Conservation (phyloP, 2,113 vertebrate genomes). For the Megalops atlanticus region DNA sequence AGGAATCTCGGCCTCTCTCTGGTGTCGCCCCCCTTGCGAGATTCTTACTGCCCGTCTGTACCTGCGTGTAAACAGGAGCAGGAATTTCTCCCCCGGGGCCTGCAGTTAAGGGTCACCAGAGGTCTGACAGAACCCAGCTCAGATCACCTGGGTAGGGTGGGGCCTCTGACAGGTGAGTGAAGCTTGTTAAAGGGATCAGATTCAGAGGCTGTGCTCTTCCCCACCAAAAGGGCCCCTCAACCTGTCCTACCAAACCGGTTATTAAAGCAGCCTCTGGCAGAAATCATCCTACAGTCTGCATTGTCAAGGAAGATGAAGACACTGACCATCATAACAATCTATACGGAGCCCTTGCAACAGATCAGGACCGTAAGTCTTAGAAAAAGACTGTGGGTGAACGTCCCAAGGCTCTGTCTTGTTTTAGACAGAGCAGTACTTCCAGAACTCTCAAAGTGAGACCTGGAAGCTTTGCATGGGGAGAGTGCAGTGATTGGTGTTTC, state of each 20-base stretch:
- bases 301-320: background rate
- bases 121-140: constrained; percentile 41
- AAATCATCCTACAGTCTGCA: background rate
- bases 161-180: constrained; percentile 9
- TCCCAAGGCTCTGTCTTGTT: too few relatives aligned
- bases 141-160: constrained; percentile 21
- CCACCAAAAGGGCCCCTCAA: constrained; percentile 31
- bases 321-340: background rate
- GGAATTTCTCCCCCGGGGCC: constrained; percentile 52
- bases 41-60: constrained; percentile 21
- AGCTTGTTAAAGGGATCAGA: background rate
- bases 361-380: too few relatives aligned
- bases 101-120: constrained; percentile 35
- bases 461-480: too few relatives aligned
- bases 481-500: background rate
- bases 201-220: background rate
- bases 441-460: background rate
- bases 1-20: constrained; percentile 35
- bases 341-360: too few relatives aligned
- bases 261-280: too few relatives aligned
- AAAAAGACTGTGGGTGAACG: too few relatives aligned
- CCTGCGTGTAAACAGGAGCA: constrained; percentile 19
- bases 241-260: constrained; percentile 40
- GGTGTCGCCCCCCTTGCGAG: constrained; percentile 19
- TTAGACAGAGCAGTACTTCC: background rate